Conservation (phyloP, 1,140 invertebrate species). For the Meteorus sp. region DNA sequence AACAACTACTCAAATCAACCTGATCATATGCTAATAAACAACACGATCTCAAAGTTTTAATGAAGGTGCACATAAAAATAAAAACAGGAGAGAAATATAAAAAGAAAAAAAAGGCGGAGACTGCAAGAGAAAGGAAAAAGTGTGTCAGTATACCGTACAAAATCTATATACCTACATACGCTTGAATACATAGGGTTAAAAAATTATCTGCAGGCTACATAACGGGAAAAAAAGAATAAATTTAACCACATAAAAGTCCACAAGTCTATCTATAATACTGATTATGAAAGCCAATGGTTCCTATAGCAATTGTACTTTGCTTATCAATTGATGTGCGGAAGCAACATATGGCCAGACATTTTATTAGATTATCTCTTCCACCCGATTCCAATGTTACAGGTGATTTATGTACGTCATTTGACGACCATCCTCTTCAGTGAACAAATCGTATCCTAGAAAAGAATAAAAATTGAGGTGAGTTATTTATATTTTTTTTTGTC, state of each 20-base stretch:
- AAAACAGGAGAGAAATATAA: background rate
- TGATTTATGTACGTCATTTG: background rate
- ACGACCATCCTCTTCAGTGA: background rate
- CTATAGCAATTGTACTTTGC: conserved; percentile 44
- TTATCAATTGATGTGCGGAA: conserved; percentile 48
- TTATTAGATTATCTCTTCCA: conserved; percentile 47
- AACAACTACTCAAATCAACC: no score
- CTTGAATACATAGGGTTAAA: background rate
- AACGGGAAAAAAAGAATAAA: conserved; percentile 1
- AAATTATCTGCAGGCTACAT: background rate
- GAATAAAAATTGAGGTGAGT: background rate
- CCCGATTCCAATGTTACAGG: conserved; percentile 30
- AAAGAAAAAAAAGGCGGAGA: background rate
- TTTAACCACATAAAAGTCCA: no score
- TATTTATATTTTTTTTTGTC: background rate
- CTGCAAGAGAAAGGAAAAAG: background rate
- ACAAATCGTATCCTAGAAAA: no score
- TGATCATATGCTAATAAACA: no score
- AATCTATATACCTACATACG: background rate
- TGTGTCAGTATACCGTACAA: conserved; percentile 2
- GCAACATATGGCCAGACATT: conserved; percentile 50
- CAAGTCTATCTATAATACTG: background rate
- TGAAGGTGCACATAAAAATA: background rate
- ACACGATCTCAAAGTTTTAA: no score
- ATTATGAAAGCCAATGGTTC: conserved; percentile 32